Base-by-base conservation (phyloP, 2,888 invertebrate genomes). In the Diaperis boleti region DNA sequence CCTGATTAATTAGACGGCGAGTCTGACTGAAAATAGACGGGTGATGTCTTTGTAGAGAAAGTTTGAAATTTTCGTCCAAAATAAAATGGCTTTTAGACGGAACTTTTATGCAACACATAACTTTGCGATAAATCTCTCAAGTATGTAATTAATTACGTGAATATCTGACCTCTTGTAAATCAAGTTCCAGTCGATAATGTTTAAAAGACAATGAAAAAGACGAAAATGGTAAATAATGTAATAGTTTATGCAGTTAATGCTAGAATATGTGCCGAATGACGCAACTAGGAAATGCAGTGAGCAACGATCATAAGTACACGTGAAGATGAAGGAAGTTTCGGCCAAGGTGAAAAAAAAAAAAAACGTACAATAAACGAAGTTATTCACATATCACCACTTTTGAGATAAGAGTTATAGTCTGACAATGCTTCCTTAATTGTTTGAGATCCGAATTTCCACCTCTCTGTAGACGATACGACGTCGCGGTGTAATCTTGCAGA, bases 241-340 rank as follows among this genome's bases (percentile, higher is more conserved):
- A 42, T 18, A 42, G 29, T 14, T 22, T 17, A 42, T 39, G 35
- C 20, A 6, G 67, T 59, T 55, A n/a, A n/a, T n/a, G 62, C 60
- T 59, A 66, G 70, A 70, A 52, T 52, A 52, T 52, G 39, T 35
- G 67, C 69, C 66, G 60, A 61, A 67, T 76, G 75, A 76, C 73
- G 73, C 73, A 76, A 76, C 69, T 62, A 75, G 76, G 76, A 76
- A 76, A 73, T 71, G 69, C 69, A 69, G 41, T 60, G 55, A 67
- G 60, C 63, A 61, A 66, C 22, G 31, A 55, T 37, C 39, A 20
- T 41, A 65, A 69, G 66, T 69, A 69, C 73, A 73, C 71, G 71
- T 73, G 70, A 72, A 72, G 72, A 72, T 74, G 65, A 66, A 72
- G 72, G 72, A 73, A 74, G 71, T 69, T 71, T 63, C 64, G 67